Evolutionary conservation across 1,140 invertebrate species (phyloP), one percentile per base, ranked within the genome.

Genomic region (Piezodorus guildinii): DNA sequence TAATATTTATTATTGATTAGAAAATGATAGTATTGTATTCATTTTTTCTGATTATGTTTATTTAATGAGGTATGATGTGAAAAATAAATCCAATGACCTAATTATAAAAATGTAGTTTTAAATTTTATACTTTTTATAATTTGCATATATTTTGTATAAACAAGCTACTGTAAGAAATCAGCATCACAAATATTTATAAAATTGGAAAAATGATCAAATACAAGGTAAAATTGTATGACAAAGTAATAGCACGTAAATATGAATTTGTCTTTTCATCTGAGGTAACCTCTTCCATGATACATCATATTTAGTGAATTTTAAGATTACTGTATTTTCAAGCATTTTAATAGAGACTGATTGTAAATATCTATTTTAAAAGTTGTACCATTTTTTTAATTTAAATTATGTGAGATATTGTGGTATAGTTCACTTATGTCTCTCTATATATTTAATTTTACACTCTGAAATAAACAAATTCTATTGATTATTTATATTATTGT

Each of bases 281-380:
- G n/a, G 10, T 56, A 56, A 27, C 23, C 14, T 56, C 15, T 25
- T 56, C 15, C 23, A 56, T 9, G 17, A 23, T 25, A 56, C 34
- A 39, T 39, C 34, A 56, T 56, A 6, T 23, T n/a, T 56, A 49
- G 14, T 49, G n/a, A 17, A 49, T 8, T 9, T 56, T 56, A 56
- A 56, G 52, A 23, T 16, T 23, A 3, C 15, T 56, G 52, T 56
- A 56, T 25, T 56, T 56, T 56, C 23, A 56, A 16, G 52, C 52
- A 56, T 56, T 56, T 56, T 19, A 25, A 56, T 56, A 56, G 52
- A 56, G 52, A 56, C 52, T 56, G 52, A 56, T 56, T 23, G 52
- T 56, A 56, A 56, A 56, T 56, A 56, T 19, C n/a, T 23, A 56
- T 56, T 21, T 56, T 56, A 56, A 23, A 23, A 9, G 19, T 56